Percentiles rank a stretch among this genome's conserved stretches.
These are phyloP conservation scores for Peromyscus nudipes DNA, from an alignment of 2,797 vertebrate species.

Conservation along the genomic window DNA sequence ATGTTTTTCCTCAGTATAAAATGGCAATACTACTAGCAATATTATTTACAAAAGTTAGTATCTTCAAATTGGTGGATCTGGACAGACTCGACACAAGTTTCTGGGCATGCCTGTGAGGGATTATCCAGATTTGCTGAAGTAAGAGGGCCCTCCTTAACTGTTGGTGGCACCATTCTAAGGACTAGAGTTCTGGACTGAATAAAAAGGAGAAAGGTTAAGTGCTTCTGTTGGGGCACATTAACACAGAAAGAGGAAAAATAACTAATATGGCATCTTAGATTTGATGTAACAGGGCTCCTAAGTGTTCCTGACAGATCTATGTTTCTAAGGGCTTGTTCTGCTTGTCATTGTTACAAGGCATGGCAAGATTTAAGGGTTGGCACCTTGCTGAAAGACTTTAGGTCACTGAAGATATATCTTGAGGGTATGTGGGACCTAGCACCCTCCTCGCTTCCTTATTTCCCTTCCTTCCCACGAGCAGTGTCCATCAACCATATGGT, in stretches of 20 bases:
- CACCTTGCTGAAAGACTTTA: not conserved
- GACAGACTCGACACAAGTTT: too few species aligned
- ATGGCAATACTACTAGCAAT: too few species aligned
- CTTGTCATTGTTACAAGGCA: too few species aligned
- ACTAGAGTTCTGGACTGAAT: not conserved
- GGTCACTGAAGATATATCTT: not conserved
- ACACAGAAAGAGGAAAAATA: not conserved
- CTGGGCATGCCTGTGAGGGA: too few species aligned
- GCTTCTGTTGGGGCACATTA: not conserved
- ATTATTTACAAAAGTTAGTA: not conserved
- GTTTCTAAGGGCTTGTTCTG: not conserved
- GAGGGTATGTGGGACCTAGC: not conserved
- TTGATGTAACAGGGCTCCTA: not conserved
- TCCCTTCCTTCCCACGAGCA: too few species aligned
- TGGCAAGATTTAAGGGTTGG: not conserved
- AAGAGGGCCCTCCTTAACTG: not conserved
- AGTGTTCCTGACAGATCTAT: too few species aligned
- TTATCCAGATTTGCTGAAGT: not conserved
- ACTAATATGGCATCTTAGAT: not conserved
- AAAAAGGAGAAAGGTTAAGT: not conserved
- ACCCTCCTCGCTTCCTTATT: not conserved
- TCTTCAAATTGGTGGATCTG: not conserved
- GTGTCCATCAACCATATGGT: not conserved
- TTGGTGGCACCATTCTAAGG: not conserved
- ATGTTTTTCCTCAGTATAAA: not conserved